Evolutionary conservation across 2,888 invertebrate species (phyloP), one percentile per base, ranked within the genome.

Genomic region (Archaeoteleia sp.): DNA sequence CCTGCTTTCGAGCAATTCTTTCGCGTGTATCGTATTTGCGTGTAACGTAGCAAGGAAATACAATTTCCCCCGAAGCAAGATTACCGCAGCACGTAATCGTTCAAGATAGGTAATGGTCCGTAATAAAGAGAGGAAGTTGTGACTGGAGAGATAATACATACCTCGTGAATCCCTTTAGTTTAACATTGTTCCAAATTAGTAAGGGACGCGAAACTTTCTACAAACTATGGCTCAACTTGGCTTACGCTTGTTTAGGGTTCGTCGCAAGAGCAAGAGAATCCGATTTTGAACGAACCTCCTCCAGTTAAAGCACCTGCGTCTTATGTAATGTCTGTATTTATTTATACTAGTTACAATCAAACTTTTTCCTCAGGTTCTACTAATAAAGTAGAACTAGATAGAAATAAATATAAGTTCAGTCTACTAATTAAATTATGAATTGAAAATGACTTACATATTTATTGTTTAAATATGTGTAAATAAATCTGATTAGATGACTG

Each of bases 101-200:
- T 63, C 43, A 49, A 45, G 48, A 49, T 54, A 27, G 63, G 42
- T 49, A 63, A 63, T 63, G 63, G 63, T 25, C 55, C 35, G 55
- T 63, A 48, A 63, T 53, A 55, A 63, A 63, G 35, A 53, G 51
- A 42, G 43, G 25, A 55, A 62, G 42, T 62, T 55, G 45, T 35
- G 25, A 35, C 20, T 39, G 17, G 46, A 10, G 20, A 43, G 57
- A 57, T 63, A 63, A 57, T 34, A 40, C 63, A 45, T 43, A 39
- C 34, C 42, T 27, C 10, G 46, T 20, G 43, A 57, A 65, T 65
- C 46, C 58, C 53, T 57, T 65, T 65, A 65, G 45, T 15, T 32
- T 34, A 34, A 46, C 58, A 35, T 46, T 42, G 58, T 35, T 53
- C 45, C 6, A 34, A 53, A 58, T 58, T 58, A 46, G 57, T 20